Evolutionary conservation across 2,888 invertebrate genomes (phyloP).

Genomic region (Aricia artaxerxes): DNA sequence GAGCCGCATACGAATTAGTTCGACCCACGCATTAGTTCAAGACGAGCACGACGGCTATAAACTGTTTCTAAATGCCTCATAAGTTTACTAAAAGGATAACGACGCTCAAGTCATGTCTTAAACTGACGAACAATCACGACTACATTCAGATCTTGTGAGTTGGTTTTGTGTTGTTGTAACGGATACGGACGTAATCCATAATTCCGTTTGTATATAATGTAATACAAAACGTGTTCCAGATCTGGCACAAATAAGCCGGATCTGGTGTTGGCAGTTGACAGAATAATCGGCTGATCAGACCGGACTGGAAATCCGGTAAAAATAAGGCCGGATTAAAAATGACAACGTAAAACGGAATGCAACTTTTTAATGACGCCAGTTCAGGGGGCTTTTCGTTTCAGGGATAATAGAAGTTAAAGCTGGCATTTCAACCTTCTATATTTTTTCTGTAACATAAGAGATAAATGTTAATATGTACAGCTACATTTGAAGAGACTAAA

Average conservation of each 20-base stretch:
- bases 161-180: background rate
- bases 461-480: background rate
- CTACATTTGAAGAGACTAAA: background rate
- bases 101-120: background rate
- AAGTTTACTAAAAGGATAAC: background rate
- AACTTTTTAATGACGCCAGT: slow-evolving; percentile 7
- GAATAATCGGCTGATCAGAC: slow-evolving; percentile 3
- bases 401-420: background rate
- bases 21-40: slow-evolving; percentile 32
- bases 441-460: background rate
- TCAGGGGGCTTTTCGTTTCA: background rate
- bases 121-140: background rate
- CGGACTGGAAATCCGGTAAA: background rate
- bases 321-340: slow-evolving; percentile 5
- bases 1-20: slow-evolving; percentile 60
- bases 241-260: background rate
- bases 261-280: background rate
- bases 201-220: background rate
- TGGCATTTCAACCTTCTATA: background rate
- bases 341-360: background rate
- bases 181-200: background rate
- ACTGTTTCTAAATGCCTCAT: background rate
- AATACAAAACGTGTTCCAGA: background rate
- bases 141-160: background rate
- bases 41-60: slow-evolving; percentile 4